Evolutionary conservation across 1,140 invertebrate species (phyloP).

Genomic region (Reticulitermes speratus): DNA sequence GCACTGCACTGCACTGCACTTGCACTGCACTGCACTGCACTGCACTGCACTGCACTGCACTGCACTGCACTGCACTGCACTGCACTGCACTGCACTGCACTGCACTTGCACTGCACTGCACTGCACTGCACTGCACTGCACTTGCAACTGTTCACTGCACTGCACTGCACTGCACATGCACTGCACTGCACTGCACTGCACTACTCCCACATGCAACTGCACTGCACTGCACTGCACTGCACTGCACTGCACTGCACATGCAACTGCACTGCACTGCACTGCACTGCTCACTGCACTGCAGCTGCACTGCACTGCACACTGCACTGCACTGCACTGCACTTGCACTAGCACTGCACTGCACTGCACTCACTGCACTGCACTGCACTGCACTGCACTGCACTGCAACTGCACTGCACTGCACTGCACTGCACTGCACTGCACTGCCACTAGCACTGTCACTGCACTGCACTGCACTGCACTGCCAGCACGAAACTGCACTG

Average conservation of each 20-base stretch:
- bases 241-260: constrained; percentile 2
- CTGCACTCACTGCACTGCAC: no score
- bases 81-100: no score
- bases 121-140: no score
- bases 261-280: constrained; percentile 25
- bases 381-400: no score
- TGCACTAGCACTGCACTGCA: constrained; percentile 23
- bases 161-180: constrained; percentile 26
- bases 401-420: no score
- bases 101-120: no score
- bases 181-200: constrained; percentile 28
- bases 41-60: no score
- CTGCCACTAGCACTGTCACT: constrained; percentile 20
- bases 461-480: constrained; percentile 28
- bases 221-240: constrained; percentile 27
- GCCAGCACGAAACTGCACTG: not conserved
- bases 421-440: constrained; percentile 16
- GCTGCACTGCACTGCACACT: constrained; percentile 26
- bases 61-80: no score
- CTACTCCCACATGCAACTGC: constrained; percentile 14
- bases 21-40: no score
- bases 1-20: no score
- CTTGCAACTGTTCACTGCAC: constrained; percentile 10
- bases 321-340: no score
- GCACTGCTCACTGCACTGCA: constrained; percentile 26